Base-by-base conservation (phyloP, 2,113 vertebrate species). In the Capreolus pygargus region DNA sequence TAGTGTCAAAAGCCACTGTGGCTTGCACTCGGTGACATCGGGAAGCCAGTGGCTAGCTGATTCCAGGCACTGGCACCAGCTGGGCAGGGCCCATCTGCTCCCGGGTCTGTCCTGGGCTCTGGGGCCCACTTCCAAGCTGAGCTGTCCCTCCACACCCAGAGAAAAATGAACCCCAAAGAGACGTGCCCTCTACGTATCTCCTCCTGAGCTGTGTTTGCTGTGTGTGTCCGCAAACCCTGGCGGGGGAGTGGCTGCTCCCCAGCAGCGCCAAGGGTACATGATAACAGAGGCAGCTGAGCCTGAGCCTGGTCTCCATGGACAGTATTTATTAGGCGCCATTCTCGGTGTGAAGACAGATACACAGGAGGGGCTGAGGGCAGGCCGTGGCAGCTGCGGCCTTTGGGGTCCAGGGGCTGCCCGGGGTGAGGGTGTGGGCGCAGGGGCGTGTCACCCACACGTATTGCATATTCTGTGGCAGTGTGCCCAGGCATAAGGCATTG, bases 401-500 rank as follows among this genome's bases (percentile, higher is more conserved):
- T 78, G 89, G 96, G 95, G 96, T 86, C 91, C 81, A 93, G 95
- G 97, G 96, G 95, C 96, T 98, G 97, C 98, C 98, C 30, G 84
- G 98, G 94, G 90, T 86, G n/a, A 61, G 95, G 86, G 78, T 97
- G 98, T 97, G 97, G 95, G 95, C 27, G 78, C 58, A 47, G 96
- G 97, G 94, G 86, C 86, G 10, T 64, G 88, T 95, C 94, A 90
- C 98, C 98, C 98, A 94, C 98, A 97, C 82, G 54, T 98, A 98
- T 98, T 98, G 98, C 98, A 98, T 98, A 98, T 98, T 98, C 96
- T 97, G 97, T 98, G 98, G 98, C 98, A 98, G 98, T 98, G 96
- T 97, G 98, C 98, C 98, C 97, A 98, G 96, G 97, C 98, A 94
- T 98, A 98, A 98, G 98, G 98, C 98, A 98, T 98, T 54, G 98